Conservation (phyloP, 2,888 invertebrate species). For the Ectropis crepuscularia region DNA sequence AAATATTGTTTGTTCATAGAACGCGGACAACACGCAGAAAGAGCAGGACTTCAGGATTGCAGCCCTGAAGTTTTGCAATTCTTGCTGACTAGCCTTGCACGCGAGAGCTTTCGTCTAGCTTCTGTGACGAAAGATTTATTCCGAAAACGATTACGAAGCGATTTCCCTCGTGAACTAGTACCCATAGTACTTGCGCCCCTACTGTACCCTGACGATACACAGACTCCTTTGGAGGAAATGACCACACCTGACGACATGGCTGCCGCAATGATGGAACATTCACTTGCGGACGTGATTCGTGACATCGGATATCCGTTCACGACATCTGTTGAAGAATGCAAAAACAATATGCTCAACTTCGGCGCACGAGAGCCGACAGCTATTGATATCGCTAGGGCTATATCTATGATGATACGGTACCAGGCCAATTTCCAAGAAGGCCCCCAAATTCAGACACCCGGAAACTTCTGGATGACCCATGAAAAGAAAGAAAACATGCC, state of each 20-base stretch:
- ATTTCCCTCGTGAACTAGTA: constrained; percentile 94
- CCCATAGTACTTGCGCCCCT: constrained; percentile 96
- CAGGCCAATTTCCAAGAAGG: constrained; percentile 87
- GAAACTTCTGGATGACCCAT: constrained; percentile 86
- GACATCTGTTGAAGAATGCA: constrained; percentile 93
- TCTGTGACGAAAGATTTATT: constrained; percentile 92
- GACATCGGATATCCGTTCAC: constrained; percentile 97
- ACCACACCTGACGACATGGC: constrained; percentile 86
- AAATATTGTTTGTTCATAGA: constrained; percentile 65
- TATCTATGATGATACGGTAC: constrained; percentile 94
- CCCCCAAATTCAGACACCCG: constrained; percentile 88
- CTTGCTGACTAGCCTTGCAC: constrained; percentile 87
- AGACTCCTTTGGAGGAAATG: constrained; percentile 87
- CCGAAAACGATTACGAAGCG: constrained; percentile 91
- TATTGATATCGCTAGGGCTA: constrained; percentile 92
- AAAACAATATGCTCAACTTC: constrained; percentile 92
- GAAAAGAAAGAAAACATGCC: constrained; percentile 82
- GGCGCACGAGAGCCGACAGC: constrained; percentile 93
- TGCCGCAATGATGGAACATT: constrained; percentile 88
- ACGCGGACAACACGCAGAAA: constrained; percentile 87
- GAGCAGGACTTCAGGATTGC: constrained; percentile 95
- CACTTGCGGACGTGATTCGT: constrained; percentile 94
- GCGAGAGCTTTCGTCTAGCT: constrained; percentile 87
- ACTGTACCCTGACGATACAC: constrained; percentile 91
- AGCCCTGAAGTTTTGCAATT: constrained; percentile 95